Evolutionary conservation across 2,797 vertebrate genomes (phyloP).

Genomic region (Xenentodon cancila): DNA sequence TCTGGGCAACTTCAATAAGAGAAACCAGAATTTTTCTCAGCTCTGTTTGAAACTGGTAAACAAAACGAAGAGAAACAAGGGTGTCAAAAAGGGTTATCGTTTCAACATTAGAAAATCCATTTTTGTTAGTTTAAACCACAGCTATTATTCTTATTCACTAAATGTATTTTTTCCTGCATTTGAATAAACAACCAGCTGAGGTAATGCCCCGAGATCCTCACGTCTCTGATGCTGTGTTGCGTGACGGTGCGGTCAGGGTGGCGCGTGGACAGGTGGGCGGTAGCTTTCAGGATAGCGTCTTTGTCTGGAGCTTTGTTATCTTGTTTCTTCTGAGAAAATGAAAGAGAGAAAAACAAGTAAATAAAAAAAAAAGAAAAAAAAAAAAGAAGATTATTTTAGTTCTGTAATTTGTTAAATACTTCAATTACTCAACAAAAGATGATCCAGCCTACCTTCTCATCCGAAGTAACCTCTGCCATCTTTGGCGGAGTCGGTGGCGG

Average conservation of each 20-base stretch:
- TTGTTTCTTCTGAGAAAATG: conserved; percentile 88
- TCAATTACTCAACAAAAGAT: background rate
- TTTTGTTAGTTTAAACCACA: background rate
- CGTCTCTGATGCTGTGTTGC: conserved; percentile 95
- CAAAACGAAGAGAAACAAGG: conserved; percentile 4
- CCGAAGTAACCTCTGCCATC: conserved; percentile 90
- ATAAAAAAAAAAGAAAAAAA: background rate
- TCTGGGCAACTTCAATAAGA: conserved; percentile 98
- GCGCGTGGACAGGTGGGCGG: conserved; percentile 85
- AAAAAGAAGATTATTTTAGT: background rate
- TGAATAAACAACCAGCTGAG: no score
- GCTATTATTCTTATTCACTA: no score
- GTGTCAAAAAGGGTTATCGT: no score
- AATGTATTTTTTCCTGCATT: no score
- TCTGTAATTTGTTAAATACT: background rate
- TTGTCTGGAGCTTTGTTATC: conserved; percentile 97
- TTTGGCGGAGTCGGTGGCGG: conserved; percentile 86
- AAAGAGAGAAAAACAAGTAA: background rate
- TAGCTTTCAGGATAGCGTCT: conserved; percentile 94
- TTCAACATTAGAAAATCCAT: background rate
- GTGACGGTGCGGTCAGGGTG: conserved; percentile 88
- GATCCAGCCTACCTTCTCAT: conserved; percentile 88
- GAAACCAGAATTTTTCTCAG: conserved; percentile 97
- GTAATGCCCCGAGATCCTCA: conserved; percentile 71
- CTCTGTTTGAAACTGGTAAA: conserved; percentile 94